Base-by-base conservation (phyloP, 1,140 invertebrate species). In the Drosophila sechellia region DNA sequence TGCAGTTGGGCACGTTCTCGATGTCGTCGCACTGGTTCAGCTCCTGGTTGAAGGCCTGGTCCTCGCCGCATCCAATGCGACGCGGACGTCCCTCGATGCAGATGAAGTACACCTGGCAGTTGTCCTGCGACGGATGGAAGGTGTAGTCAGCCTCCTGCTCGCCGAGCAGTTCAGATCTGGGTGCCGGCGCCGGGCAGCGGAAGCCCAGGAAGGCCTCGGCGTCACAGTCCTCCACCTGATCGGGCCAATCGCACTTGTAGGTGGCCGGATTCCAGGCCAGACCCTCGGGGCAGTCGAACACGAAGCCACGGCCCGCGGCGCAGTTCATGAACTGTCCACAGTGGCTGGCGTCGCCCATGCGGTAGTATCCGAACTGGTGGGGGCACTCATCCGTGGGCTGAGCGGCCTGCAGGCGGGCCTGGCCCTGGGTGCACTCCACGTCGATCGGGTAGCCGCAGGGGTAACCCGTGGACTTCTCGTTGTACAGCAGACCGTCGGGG, bases 241-340 rank as follows among this genome's bases (percentile, higher is more conserved):
- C 97, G 2, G 96, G 96, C 97, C 97, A 98, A 70, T 97, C 96
- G 89, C 97, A 98, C 37, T 64, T 93, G 91, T 97, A 96, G 8
- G 93, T 95, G 39, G 95, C 94, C 5, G 95, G 92, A 86, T 96
- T 96, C 92, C 96, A 98, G 13, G 97, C 97, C 20, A 98, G 93
- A 34, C 97, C 97, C 89, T 96, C 96, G 0, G 96, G 96, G 70
- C 93, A 94, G 64, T 94, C 93, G 15, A 94, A 93, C 1, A 93
- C 81, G 40, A 91, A 93, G 13, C 91, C 93, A 5, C 90, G 71
- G n/a, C 97, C 97, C 43, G 95, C 95, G 0, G 95, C 96, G 81
- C 97, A 98, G 79, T 96, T 97, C 92, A 96, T 96, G 90, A 97
- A 98, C 74, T 95, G 94, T 11, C 96, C 96, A 89, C 97, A 98